phyloP scores from a whole-genome alignment of 2,888 invertebrate species.

The Matsumyia berberina region DNA sequence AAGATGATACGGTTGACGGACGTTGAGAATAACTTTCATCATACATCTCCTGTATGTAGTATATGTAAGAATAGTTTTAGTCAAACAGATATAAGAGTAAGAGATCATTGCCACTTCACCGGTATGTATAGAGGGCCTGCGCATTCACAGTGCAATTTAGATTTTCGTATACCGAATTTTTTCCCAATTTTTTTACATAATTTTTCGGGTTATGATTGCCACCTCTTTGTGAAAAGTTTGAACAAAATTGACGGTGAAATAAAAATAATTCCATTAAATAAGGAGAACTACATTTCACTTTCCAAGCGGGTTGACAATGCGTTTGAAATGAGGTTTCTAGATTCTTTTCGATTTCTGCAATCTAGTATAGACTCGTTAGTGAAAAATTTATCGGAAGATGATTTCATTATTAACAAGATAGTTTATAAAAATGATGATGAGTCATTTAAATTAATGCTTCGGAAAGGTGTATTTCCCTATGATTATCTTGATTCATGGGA shows the following conservation, averaged over 20 bases:
- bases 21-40: no score
- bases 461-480: constrained; percentile 80
- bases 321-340: neutral
- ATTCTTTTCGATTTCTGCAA: constrained; percentile 11
- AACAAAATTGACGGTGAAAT: neutral
- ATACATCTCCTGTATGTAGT: no score
- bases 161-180: no score
- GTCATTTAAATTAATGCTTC: constrained; percentile 55
- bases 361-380: constrained; percentile 24
- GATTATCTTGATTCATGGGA: constrained; percentile 73
- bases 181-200: no score
- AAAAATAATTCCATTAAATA: neutral
- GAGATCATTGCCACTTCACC: no score
- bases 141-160: no score
- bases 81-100: no score
- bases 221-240: no score
- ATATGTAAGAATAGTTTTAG: no score
- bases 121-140: no score
- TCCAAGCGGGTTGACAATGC: neutral
- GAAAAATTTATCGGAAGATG: constrained; percentile 20
- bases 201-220: no score
- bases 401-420: constrained; percentile 12
- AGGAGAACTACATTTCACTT: neutral
- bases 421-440: constrained; percentile 24
- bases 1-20: no score